Evolutionary conservation across 1,140 invertebrate species (phyloP).

Genomic region (Drosophila santomea): DNA sequence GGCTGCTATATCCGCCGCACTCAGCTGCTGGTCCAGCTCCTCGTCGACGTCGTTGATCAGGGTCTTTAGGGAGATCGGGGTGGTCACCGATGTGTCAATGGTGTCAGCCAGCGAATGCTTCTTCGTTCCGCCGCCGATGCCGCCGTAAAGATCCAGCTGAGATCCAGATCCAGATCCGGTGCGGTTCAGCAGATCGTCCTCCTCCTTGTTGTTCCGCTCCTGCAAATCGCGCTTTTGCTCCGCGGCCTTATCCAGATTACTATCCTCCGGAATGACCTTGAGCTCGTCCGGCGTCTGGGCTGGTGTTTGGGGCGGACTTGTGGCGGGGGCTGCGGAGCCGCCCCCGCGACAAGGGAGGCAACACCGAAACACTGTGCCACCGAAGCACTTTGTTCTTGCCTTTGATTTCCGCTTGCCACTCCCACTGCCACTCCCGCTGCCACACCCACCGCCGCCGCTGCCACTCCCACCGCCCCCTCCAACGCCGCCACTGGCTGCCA

Average conservation of each 20-base stretch:
- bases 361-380: slow-evolving; percentile 88
- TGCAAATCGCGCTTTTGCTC: slow-evolving; percentile 3
- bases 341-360: slow-evolving; percentile 88
- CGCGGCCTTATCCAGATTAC: slow-evolving; percentile 5
- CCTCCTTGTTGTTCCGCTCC: slow-evolving; percentile 23
- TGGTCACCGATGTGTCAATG: slow-evolving; percentile 76
- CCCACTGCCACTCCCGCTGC: slow-evolving; percentile 25
- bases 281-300: slow-evolving; percentile 71
- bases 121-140: slow-evolving; percentile 35
- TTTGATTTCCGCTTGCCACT: slow-evolving; percentile 71
- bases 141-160: slow-evolving; percentile 20
- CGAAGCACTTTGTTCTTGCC: slow-evolving; percentile 77
- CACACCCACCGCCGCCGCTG: slow-evolving; percentile 24
- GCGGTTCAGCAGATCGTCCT: slow-evolving; percentile 15
- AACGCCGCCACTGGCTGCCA: slow-evolving; percentile 62
- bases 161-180: slow-evolving; percentile 3
- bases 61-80: slow-evolving; percentile 78
- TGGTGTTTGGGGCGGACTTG: slow-evolving; percentile 84
- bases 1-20: slow-evolving; percentile 76
- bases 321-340: slow-evolving; percentile 86
- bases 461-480: slow-evolving; percentile 47
- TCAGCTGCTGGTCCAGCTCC: slow-evolving; percentile 61
- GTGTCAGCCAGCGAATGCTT: slow-evolving; percentile 79
- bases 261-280: slow-evolving; percentile 36
- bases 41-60: slow-evolving; percentile 81